Evolutionary conservation across 2,888 invertebrate genomes (phyloP).

Genomic region (Opisthograptis luteolata): DNA sequence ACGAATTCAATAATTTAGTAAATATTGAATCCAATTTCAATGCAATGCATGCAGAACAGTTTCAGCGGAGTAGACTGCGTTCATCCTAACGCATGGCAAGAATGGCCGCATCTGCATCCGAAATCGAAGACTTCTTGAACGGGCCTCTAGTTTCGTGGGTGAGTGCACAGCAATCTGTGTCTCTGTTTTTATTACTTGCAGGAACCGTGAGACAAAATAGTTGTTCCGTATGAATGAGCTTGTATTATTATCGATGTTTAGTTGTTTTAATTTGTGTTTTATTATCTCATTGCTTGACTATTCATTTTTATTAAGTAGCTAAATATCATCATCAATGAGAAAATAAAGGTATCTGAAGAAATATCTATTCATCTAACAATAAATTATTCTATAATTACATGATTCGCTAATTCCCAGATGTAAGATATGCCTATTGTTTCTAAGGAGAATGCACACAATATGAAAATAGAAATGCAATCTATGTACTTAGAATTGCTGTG

Average conservation of each 20-base stretch:
- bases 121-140: slow-evolving; percentile 92
- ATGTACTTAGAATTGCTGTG: slow-evolving; percentile 20
- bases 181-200: slow-evolving; percentile 61
- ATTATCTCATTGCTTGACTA: background rate
- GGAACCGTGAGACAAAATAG: slow-evolving; percentile 66
- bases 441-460: slow-evolving; percentile 19
- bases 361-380: slow-evolving; percentile 19
- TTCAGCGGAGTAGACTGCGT: slow-evolving; percentile 61
- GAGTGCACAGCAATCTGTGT: slow-evolving; percentile 80
- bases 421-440: slow-evolving; percentile 28
- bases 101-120: slow-evolving; percentile 87
- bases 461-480: slow-evolving; percentile 31
- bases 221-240: slow-evolving; percentile 63
- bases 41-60: slow-evolving; percentile 66
- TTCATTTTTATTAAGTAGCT: background rate
- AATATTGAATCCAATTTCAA: slow-evolving; percentile 53
- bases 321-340: background rate
- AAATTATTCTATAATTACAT: slow-evolving; percentile 11
- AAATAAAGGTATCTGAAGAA: slow-evolving; percentile 10
- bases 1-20: slow-evolving; percentile 33
- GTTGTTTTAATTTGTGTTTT: background rate
- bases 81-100: slow-evolving; percentile 71
- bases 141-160: slow-evolving; percentile 95
- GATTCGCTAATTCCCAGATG: slow-evolving; percentile 19
- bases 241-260: slow-evolving; percentile 24